phyloP scores from a whole-genome alignment of 2,888 invertebrate species.

The Drosophila rellima region DNA sequence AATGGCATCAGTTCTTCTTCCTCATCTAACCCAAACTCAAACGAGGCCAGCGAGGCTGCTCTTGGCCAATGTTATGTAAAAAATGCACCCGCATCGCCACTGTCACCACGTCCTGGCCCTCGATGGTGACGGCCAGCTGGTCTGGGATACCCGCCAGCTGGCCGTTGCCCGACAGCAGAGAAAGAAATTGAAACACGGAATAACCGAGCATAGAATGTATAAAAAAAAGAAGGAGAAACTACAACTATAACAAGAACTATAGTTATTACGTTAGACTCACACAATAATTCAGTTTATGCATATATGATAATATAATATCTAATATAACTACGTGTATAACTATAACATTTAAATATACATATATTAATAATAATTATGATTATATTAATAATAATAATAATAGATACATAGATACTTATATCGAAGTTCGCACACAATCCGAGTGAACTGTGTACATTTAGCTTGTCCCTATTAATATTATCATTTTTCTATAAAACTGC shows the following conservation, averaged over 20 bases:
- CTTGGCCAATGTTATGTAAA: conserved; percentile 17
- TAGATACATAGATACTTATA: background rate
- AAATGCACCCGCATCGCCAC: background rate
- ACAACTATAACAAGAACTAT: conserved; percentile 16
- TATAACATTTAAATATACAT: background rate
- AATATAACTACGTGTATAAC: conserved; percentile 1
- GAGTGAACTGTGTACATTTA: conserved; percentile 16
- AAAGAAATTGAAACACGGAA: background rate
- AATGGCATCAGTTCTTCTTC: conserved; percentile 29
- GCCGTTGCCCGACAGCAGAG: conserved; percentile 42
- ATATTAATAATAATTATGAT: conserved; percentile 4
- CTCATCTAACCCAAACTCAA: background rate
- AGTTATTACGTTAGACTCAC: background rate
- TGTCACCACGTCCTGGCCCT: conserved; percentile 12
- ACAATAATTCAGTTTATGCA: background rate
- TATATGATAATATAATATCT: conserved; percentile 1
- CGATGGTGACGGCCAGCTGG: conserved; percentile 61
- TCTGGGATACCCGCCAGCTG: conserved; percentile 42
- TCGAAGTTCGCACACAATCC: conserved; percentile 1
- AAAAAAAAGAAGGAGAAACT: background rate
- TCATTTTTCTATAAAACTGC: conserved; percentile 30
- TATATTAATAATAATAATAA: background rate
- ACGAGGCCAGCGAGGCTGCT: conserved; percentile 13
- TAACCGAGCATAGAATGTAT: conserved; percentile 10
- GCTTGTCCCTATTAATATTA: conserved; percentile 38